Percentiles rank a stretch among this genome's conserved stretches.
These are phyloP conservation scores for Saxidomus purpurata DNA, from an alignment of 1,140 invertebrate species.

Conservation along the genomic window DNA sequence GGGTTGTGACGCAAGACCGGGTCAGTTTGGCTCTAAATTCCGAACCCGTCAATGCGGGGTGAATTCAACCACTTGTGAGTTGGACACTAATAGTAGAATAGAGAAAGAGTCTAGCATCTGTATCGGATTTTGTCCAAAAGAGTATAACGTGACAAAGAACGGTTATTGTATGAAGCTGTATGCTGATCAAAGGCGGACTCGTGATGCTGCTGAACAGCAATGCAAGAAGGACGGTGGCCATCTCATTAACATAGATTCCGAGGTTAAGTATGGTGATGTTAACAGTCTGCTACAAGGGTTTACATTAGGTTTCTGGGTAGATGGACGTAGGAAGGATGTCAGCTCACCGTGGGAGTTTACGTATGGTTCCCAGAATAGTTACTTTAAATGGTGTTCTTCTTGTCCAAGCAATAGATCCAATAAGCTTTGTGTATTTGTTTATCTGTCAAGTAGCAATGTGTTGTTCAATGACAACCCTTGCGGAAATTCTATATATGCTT, in stretches of 20 bases:
- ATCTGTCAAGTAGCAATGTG: background rate
- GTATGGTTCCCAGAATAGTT: background rate
- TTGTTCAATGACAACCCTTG: background rate
- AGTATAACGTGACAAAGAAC: background rate
- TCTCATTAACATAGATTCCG: conserved; percentile 1
- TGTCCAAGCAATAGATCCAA: background rate
- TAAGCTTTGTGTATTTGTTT: background rate
- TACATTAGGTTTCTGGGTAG: background rate
- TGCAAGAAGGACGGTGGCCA: background rate
- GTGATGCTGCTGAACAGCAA: background rate
- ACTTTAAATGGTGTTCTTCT: no score
- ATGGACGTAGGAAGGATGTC: background rate
- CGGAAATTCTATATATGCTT: background rate
- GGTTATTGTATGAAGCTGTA: background rate
- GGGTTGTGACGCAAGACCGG: background rate
- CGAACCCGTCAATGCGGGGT: background rate
- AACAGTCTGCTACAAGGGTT: background rate
- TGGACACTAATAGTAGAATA: background rate
- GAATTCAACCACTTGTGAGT: background rate
- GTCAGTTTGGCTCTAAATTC: background rate
- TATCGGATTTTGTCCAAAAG: background rate
- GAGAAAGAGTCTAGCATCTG: background rate
- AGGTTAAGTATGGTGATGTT: background rate
- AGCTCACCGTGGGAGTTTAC: background rate
- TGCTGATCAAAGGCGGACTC: background rate